Evolutionary conservation across 2,797 vertebrate genomes (phyloP), one percentile per base, ranked within the genome.

Genomic region (Brachyalestes nurse): DNA sequence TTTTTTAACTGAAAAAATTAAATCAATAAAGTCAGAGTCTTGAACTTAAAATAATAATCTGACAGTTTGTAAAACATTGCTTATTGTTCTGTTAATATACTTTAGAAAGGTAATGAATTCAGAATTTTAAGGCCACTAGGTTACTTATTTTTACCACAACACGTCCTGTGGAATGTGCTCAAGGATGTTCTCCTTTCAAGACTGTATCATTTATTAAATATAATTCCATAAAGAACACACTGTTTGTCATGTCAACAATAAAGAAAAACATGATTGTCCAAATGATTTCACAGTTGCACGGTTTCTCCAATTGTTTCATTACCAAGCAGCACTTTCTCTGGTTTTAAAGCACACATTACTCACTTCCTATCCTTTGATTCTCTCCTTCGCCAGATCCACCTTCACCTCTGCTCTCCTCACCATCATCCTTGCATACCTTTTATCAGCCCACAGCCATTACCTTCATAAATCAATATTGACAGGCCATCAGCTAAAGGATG

Each of bases 381-480:
- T 16, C 64, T 77, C 34, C n/a, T 25, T 21, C 14, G n/a, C 66
- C 38, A 34, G 6, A 4, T 77, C 78, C 79, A 84, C 75, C 79
- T 81, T 84, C 82, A 84, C 75, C 83, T 84, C 58, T 81, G 74
- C 79, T 73, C 71, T 64, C 84, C 85, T 88, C 55, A 28, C 78
- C 88, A 91, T 86, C 86, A 79, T 78, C 86, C 81, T 73, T 64
- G 76, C 72, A 61, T 89, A 95, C 95, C 96, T 97, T 97, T 97
- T 97, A 98, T 98, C 96, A 97, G 91, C 88, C 90, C 90, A 90
- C 88, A 92, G 92, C 92, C 93, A 97, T 98, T 98, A 96, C 97
- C 97, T 97, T 97, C 97, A 98, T 97, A 96, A 98, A 98, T 98
- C 97, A 97, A 97, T 97, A 98, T 99, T 98, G 97, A 98, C 95